Base-by-base conservation (phyloP, 2,888 invertebrate species). In the Lamellibrachia columna region DNA sequence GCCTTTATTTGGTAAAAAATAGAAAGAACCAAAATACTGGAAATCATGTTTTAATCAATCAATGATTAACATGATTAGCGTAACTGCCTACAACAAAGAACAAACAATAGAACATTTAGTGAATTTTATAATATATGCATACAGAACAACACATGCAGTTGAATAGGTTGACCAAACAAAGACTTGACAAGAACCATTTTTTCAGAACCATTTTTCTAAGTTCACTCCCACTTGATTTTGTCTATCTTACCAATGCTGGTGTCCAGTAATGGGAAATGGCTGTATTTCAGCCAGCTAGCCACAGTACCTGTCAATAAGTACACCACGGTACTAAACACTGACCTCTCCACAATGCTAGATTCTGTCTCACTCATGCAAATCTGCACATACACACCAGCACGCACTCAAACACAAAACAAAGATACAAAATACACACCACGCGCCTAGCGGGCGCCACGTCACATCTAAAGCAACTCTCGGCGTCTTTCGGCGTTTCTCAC, bases 321-420 rank as follows among this genome's bases (percentile, higher is more conserved):
- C 15, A 75, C 75, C 75, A 75, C 22, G n/a, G 75, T 75, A 75
- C 75, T 15, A 75, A 75, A 75, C 75, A 75, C 75, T 75, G 75
- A 75, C 75, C 75, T 75, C 75, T 75, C 75, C 75, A 75, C 75
- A 75, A 75, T 75, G 75, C 75, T 75, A 75, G 75, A 75, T 75
- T 75, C 75, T 75, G 75, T 15, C 75, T 75, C 75, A 75, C 75
- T n/a, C 75, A 75, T 75, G 75, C 75, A 75, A 75, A 75, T 15
- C 75, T 75, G 75, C 75, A 75, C 75, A 75, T 75, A 75, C 75
- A 75, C 75, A 75, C 60, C 75, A 75, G 3, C 75, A 75, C 75
- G 75, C 75, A 75, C 75, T 75, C 75, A 75, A 75, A 75, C 75
- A 75, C 75, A 75, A 75, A 58, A 75, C 75, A 75, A 75, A 22